Percentiles rank a stretch among this genome's conserved stretches.
Evolutionary conservation across 2,113 vertebrate genomes (phyloP).

Genomic region (Australoheros scitulus): DNA sequence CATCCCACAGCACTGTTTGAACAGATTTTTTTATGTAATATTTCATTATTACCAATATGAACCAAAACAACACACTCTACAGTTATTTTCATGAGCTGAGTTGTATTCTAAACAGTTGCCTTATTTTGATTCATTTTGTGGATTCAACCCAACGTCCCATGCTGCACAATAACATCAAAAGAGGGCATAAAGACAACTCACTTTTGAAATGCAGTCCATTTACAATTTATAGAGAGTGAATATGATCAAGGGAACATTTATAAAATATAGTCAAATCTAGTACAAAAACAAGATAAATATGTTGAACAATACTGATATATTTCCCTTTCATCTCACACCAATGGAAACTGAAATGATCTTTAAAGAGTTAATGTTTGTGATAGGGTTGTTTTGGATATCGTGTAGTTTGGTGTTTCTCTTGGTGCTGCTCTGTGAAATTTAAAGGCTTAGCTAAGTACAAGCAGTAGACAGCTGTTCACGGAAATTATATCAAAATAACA

Average conservation of each 20-base stretch:
- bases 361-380: background rate
- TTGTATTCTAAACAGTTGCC: background rate
- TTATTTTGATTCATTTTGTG: background rate
- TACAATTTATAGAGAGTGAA: background rate
- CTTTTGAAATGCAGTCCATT: background rate
- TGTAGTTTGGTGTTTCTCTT: background rate
- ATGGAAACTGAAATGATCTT: background rate
- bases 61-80: background rate
- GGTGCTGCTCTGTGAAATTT: background rate
- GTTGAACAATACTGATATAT: background rate
- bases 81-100: background rate
- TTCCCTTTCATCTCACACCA: background rate
- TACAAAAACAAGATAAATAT: background rate
- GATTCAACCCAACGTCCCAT: background rate
- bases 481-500: background rate
- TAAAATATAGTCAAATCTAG: background rate
- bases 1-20: background rate
- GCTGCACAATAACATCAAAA: background rate
- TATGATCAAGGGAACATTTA: background rate
- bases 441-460: background rate
- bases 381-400: background rate
- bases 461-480: background rate
- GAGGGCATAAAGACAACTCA: background rate
- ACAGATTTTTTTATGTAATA: background rate
- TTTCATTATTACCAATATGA: background rate